Base-by-base conservation (phyloP, 2,888 invertebrate genomes). In the Pimpla rufipes region DNA sequence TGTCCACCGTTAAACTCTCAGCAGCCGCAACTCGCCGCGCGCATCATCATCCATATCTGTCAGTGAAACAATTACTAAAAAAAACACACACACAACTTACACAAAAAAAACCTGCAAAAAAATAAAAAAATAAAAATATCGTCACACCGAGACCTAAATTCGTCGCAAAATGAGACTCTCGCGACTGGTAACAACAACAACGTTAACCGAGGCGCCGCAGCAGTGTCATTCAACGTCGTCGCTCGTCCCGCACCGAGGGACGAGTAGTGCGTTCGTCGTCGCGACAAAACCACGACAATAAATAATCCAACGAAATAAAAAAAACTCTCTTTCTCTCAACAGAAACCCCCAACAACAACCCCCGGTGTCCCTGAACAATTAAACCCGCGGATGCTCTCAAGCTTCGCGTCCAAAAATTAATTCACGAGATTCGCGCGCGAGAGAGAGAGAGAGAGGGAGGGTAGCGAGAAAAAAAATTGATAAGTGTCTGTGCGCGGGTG, bases 161-260 rank as follows among this genome's bases (percentile, higher is more conserved):
- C 16, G 75, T 18, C 73, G 62, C 47, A 70, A 29, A 5, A 55
- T 79, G 82, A 82, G 73, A 78, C 77, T 67, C 42, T 77, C 64
- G 71, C 73, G 77, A 73, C 50, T 68, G 16, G 35, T 55, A 42
- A 68, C 68, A 55, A 68, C 16, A 55, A 45, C 42, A 5, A 29
- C 59, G 37, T 29, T 52, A 18, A 68, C 42, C 40, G 47, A 67
- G 21, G 47, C 66, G 57, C 66, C 66, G 71, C 57, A 73, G 57
- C 57, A 66, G 66, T 57, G 57, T 71, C 77, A 66, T 68, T 50
- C 67, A 42, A 62, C 35, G 11, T 50, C 52, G 42, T 70, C 70
- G 18, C 50, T 55, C 47, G 67, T 18, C 47, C 55, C 67, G 35
- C 67, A 16, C n/a, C 74, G 68, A 29, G 40, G 18, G 40, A 47